A percentile compares a stretch with the other conserved stretches of the same genome.
Conservation (phyloP, 2,113 vertebrate species). For the Sapajus apella region DNA sequence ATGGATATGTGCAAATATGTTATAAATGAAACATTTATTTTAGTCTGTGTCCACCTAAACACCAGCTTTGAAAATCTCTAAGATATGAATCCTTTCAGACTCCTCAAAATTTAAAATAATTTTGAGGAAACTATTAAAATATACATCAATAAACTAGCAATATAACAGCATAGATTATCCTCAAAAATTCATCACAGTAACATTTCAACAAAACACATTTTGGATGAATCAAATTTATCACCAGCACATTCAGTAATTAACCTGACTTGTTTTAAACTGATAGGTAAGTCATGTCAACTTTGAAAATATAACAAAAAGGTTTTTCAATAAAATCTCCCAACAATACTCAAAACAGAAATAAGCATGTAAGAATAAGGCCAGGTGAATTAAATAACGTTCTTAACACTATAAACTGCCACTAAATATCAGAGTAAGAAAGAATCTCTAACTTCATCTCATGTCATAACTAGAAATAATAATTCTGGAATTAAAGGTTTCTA, state of each 20-base stretch:
- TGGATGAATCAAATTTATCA: background rate
- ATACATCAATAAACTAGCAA: background rate
- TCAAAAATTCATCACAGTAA: background rate
- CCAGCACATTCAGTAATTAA: background rate
- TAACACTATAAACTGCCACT: background rate
- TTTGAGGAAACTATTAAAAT: background rate
- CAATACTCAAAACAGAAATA: background rate
- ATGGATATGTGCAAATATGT: background rate
- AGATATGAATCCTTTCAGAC: background rate
- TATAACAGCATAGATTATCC: background rate
- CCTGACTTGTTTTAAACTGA: background rate
- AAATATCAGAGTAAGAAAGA: background rate
- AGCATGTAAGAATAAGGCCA: background rate
- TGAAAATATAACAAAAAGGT: background rate
- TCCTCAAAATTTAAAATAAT: background rate
- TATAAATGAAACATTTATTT: background rate
- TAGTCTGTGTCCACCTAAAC: background rate
- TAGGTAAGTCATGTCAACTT: background rate
- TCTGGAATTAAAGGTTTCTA: background rate
- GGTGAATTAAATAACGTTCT: background rate
- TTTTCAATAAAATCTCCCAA: background rate
- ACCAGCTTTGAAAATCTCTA: background rate
- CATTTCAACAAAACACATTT: background rate
- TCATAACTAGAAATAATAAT: background rate
- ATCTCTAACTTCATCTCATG: background rate